Conservation (phyloP, 2,888 invertebrate genomes). For the Dasysyrphus albostriatus region DNA sequence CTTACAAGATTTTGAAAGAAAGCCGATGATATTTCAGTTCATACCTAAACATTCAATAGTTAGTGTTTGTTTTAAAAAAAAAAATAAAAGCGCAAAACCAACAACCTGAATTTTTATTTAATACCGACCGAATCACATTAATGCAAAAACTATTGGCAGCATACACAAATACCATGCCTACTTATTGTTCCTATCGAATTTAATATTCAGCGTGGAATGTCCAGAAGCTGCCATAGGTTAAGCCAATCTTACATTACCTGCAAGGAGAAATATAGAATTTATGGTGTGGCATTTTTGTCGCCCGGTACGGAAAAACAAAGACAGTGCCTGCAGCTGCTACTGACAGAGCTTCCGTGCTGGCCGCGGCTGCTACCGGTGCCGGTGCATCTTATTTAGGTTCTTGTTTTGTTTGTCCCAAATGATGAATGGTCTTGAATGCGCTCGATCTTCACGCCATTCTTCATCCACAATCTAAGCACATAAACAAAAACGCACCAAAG, state of each 20-base stretch:
- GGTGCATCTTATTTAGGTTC: slow-evolving; percentile 53
- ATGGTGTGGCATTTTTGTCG: slow-evolving; percentile 67
- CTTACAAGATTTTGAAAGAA: no score
- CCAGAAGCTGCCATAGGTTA: slow-evolving; percentile 22
- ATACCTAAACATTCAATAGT: no score
- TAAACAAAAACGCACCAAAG: slow-evolving; percentile 53
- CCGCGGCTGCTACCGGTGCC: not conserved
- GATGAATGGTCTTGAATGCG: slow-evolving; percentile 76
- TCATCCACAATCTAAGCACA: slow-evolving; percentile 43
- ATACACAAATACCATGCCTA: not conserved
- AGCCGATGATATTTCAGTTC: no score
- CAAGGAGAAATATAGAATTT: slow-evolving; percentile 59
- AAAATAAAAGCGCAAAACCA: not conserved
- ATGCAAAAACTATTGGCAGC: not conserved
- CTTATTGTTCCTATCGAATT: slow-evolving; percentile 5
- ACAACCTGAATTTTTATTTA: not conserved
- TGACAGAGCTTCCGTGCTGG: slow-evolving; percentile 40
- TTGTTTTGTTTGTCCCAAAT: slow-evolving; percentile 51
- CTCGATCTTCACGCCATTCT: slow-evolving; percentile 58
- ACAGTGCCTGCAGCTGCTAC: slow-evolving; percentile 33
- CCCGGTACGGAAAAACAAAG: slow-evolving; percentile 24
- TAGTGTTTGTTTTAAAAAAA: no score
- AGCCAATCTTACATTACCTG: slow-evolving; percentile 35
- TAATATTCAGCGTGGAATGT: not conserved
- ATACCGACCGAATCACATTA: not conserved